Conservation (phyloP, 2,113 vertebrate genomes). For the Leucopsar rothschildi region DNA sequence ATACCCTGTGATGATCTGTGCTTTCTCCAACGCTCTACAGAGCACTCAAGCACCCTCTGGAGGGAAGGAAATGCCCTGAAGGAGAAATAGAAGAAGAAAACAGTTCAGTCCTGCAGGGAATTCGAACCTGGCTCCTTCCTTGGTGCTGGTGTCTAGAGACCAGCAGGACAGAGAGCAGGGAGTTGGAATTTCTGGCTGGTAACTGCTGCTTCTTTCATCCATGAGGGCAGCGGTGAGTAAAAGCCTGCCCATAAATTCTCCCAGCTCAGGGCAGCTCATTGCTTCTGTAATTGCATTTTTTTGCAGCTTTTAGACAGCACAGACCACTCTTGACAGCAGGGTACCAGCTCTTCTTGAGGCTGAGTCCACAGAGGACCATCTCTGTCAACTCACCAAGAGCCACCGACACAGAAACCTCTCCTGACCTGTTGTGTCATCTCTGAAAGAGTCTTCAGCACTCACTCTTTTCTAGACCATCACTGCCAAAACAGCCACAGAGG, state of each 20-base stretch:
- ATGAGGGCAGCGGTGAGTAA: rapidly evolving
- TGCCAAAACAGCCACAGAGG: neutral
- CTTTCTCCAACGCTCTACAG: neutral
- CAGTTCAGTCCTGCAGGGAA: neutral
- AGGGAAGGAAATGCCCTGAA: neutral
- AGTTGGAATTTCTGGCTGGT: neutral
- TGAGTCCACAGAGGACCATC: neutral
- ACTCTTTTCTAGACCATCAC: neutral
- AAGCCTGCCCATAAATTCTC: neutral
- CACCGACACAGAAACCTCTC: neutral
- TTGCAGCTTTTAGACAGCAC: neutral
- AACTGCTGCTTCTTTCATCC: neutral
- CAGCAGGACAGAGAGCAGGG: neutral
- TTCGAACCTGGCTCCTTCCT: neutral
- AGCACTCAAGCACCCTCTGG: neutral
- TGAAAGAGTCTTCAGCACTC: neutral
- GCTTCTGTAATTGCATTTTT: neutral
- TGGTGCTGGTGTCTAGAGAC: rapidly evolving
- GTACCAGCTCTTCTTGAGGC: neutral
- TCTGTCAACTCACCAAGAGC: neutral
- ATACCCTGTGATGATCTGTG: neutral
- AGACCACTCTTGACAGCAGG: neutral
- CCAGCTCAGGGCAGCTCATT: neutral
- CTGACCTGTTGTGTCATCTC: rapidly evolving
- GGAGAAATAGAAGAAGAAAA: neutral